A percentile compares a stretch with the other conserved stretches of the same genome.
Conservation (phyloP, 1,140 invertebrate genomes). For the Nymphalis io region DNA sequence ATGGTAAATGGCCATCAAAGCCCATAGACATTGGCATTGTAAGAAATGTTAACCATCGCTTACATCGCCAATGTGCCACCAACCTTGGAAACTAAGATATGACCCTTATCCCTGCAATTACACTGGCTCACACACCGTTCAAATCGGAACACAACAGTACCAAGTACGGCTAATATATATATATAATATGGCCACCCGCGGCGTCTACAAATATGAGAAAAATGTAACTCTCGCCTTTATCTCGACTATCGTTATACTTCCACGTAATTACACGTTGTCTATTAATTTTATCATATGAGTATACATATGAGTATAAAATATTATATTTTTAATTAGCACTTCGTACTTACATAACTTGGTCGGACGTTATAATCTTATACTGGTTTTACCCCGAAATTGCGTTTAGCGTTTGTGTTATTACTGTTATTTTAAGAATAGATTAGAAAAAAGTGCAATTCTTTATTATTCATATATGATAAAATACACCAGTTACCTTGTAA, state of each 20-base stretch:
- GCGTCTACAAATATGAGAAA: background rate
- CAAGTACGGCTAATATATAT: too few relatives aligned
- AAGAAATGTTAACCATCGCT: too few relatives aligned
- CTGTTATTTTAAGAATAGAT: slow-evolving; percentile 45
- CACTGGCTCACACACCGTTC: too few relatives aligned
- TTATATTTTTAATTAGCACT: slow-evolving; percentile 30
- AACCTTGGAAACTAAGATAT: too few relatives aligned
- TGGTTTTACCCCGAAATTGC: slow-evolving; percentile 36
- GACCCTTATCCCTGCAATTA: too few relatives aligned
- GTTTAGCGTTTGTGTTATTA: slow-evolving; percentile 21
- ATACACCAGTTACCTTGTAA: slow-evolving; percentile 62
- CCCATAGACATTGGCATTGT: too few relatives aligned
- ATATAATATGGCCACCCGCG: background rate
- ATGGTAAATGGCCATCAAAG: too few relatives aligned
- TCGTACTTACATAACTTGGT: background rate
- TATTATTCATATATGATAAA: slow-evolving; percentile 66
- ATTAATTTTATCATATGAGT: slow-evolving; percentile 18
- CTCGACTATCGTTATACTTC: background rate
- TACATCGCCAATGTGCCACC: too few relatives aligned
- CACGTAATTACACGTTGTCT: slow-evolving; percentile 1
- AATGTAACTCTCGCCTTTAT: background rate
- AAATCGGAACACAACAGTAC: too few relatives aligned
- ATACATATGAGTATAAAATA: slow-evolving; percentile 19
- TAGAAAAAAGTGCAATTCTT: slow-evolving; percentile 58
- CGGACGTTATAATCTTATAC: slow-evolving; percentile 32